Evolutionary conservation across 2,888 invertebrate species (phyloP).

Genomic region (Blastobasis lacticolella): DNA sequence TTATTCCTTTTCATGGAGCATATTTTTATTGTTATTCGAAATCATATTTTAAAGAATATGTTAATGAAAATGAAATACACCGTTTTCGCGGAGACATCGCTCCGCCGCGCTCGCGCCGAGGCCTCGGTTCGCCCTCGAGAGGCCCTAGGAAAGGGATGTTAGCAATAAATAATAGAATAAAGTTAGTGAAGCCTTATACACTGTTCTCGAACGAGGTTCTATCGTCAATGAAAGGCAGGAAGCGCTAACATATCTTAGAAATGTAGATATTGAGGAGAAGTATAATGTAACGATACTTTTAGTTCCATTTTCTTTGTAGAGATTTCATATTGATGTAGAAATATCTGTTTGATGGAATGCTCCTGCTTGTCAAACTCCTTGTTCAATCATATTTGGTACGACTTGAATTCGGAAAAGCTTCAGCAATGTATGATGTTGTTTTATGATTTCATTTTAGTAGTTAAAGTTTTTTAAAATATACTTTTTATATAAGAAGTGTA

Average conservation of each 20-base stretch:
- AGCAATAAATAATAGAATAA: slow-evolving; percentile 55
- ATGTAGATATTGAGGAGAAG: slow-evolving; percentile 47
- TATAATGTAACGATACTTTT: slow-evolving; percentile 59
- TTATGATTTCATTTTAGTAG: no score
- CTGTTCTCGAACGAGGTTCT: slow-evolving; percentile 31
- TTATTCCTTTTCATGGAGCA: slow-evolving; percentile 26
- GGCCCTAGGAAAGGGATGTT: slow-evolving; percentile 44
- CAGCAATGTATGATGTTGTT: no score
- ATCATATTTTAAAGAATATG: slow-evolving; percentile 16
- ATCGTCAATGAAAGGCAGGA: slow-evolving; percentile 29
- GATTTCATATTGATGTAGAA: slow-evolving; percentile 57
- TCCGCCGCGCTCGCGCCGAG: no score
- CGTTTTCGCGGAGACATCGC: background rate
- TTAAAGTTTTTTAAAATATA: background rate
- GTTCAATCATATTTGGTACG: background rate
- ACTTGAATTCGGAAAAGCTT: slow-evolving; percentile 3
- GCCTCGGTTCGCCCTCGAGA: slow-evolving; percentile 27
- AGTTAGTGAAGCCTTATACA: slow-evolving; percentile 47
- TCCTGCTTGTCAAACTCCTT: slow-evolving; percentile 23
- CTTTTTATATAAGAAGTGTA: slow-evolving; percentile 11
- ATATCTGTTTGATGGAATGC: slow-evolving; percentile 52
- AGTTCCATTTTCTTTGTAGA: slow-evolving; percentile 68
- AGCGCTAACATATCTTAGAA: slow-evolving; percentile 66
- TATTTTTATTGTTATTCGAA: slow-evolving; percentile 21
- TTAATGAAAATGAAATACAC: slow-evolving; percentile 2